Evolutionary conservation across 2,888 invertebrate genomes (phyloP), one percentile per base, ranked within the genome.

Genomic region (Drosophila nr. perissopoda): DNA sequence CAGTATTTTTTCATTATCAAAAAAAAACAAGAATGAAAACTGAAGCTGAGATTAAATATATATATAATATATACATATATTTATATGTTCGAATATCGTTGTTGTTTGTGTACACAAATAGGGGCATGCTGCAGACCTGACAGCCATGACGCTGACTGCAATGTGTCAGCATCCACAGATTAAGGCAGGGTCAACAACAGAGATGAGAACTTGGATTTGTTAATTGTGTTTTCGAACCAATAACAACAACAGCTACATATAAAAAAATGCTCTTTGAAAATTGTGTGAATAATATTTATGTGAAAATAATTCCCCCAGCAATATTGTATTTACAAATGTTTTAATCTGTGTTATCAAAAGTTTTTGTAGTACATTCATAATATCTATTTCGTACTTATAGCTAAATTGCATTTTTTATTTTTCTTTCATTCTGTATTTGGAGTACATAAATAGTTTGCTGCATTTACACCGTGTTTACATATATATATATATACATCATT

Each of bases 311-410:
- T 46, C 2, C 4, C 25, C 11, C 13, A 7, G 29, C 34, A 40
- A 16, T 5, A 0, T 16, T 70, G 71, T 78, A 79, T 81, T 76
- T 79, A 79, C 81, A 79, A 72, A 69, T 78, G 25, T 31, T 80
- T 80, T 76, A 72, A 72, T 78, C 72, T 21, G 76, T 78, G 72
- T 78, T 79, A 78, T 78, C 67, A 79, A 79, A 79, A 79, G 65
- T 79, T 69, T 76, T 74, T 59, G 18, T 51, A 80, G 53, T 76
- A 79, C 77, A 81, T 81, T 69, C 68, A 81, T 69, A 69, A 60
- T 71, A 78, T 78, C 78, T 80, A 80, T 53, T 79, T 81, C 76
- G 77, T 66, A 68, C 72, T 76, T 78, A 80, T 5, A 34, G n/a
- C 74, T 79, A 81, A 69, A 79, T 79, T 81, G 81, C 64, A 69